Base-by-base conservation (phyloP, 1,140 invertebrate species). In the Phthorimaea operculella region DNA sequence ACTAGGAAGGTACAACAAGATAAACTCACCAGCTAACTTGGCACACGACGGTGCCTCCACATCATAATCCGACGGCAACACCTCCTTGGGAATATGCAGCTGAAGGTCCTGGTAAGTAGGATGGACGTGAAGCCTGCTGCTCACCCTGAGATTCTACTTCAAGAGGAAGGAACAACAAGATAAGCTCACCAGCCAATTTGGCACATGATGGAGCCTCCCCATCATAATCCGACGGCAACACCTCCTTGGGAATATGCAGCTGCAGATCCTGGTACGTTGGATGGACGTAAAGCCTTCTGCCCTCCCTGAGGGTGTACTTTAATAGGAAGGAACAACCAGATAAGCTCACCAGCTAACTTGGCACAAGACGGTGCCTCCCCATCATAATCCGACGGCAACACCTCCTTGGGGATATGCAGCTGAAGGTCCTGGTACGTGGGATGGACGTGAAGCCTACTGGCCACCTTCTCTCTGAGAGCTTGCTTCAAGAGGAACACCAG, bases 221-320 rank as follows among this genome's bases (percentile, higher is more conserved):
- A 5, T 77, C 87, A 58, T 87, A 89, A 47, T 89, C 87, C 33
- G 74, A 72, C 0, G 87, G 88, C 4, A 88, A 69, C 33, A 87
- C 74, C 44, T 84, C 82, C 59, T 81, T 87, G 0, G 87, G 76
- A 33, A 89, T 72, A 57, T 85, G 72, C 52, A 87, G 78, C 21
- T 87, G 72, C 1, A 89, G 64, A 9, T 87, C 86, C 12, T 86
- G 83, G 12, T 81, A 76, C 8, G 72, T 70, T 33, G 61, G 79
- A 39, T 84, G 81, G 0, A 86, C 79, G 57, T 86, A 81, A 0
- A 88, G 69, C 39, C 87, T 76, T 8, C 73, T 76, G 0, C 76
- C 82, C 8, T 85, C 79, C 59, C 83, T 84, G 4, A 88, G 64
- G 12, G 72, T 68, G 53, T 80, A 75, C 64, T 87, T 88, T 12